These are phyloP conservation scores for Deroptyus accipitrinus DNA, from an alignment of 2,113 vertebrate genomes.

Conservation along the genomic window DNA sequence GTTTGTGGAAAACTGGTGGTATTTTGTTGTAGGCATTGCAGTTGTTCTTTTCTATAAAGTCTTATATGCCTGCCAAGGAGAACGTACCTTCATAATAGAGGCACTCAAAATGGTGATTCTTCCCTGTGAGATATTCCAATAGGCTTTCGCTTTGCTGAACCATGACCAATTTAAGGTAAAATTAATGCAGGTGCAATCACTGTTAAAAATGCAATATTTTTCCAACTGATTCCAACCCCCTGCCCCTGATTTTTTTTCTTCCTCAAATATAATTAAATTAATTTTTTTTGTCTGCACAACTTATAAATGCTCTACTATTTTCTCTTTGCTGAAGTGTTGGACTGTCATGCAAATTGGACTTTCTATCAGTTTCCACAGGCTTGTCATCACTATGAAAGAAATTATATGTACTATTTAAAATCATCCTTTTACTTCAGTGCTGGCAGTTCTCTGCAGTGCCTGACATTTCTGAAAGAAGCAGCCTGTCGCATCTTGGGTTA, in stretches of 20 bases:
- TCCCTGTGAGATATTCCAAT: background rate
- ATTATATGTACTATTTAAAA: constrained; percentile 39
- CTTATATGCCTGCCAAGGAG: background rate
- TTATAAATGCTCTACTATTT: constrained; percentile 6
- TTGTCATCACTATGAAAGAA: constrained; percentile 51
- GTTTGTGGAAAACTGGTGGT: background rate
- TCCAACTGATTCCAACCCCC: background rate
- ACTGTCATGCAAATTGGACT: constrained; percentile 21
- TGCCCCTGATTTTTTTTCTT: background rate
- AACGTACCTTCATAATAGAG: background rate
- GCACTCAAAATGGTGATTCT: background rate
- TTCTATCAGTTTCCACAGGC: constrained; percentile 19
- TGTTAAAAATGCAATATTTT: background rate
- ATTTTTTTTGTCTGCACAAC: constrained; percentile 38
- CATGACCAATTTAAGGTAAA: background rate
- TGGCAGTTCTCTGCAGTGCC: constrained; percentile 36
- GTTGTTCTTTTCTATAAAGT: background rate
- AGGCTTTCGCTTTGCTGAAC: background rate
- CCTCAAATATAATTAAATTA: background rate
- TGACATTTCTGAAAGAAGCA: constrained; percentile 37
- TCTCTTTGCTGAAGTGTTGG: constrained; percentile 20
- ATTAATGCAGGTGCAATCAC: background rate
- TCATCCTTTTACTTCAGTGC: constrained; percentile 42
- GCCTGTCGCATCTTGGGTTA: background rate
- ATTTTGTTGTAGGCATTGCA: background rate